Base-by-base conservation (phyloP, 2,888 invertebrate species). In the Stegophylla sp. region DNA sequence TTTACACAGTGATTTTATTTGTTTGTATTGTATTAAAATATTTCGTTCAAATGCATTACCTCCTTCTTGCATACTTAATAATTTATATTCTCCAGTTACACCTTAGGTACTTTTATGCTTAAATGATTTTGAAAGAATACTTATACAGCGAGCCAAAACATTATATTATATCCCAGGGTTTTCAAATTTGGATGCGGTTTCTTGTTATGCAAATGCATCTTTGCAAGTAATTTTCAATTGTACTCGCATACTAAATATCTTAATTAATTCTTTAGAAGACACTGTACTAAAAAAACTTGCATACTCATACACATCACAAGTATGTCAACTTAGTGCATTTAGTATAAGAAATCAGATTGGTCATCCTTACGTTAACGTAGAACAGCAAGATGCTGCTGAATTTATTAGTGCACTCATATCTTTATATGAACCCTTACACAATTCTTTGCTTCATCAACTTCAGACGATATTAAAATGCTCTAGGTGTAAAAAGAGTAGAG, bases 111-210 rank as follows among this genome's bases (percentile, higher is more conserved):
- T 61, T 61, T 28, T 28, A 61, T 61, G 59, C 10, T 81, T 85
- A n/a, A 84, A 85, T 73, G 82, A 84, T 41, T 84, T 83, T 82
- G 84, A 85, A 83, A 84, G 83, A 83, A 83, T 84, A 17, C 83
- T 85, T 12, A 85, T 85, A 63, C 85, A 85, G 83, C 74, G 84
- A 82, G 85, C 85, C 20, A 86, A 85, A 84, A 85, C 86, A 5
- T 86, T 86, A n/a, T n/a, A n/a, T n/a, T n/a, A n/a, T 23, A 73
- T 23, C 77, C 73, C 26, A 61, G 61, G 61, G 1, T 61, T 61
- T 61, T 9, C 34, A 34, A 53, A 48, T 72, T 28, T 5, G 4
- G 72, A 72, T 28, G 72, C 20, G 12, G 72, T 72, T 3, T 72
- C 72, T 3, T 72, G 51, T 56, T 72, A 72, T 53, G 72, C 72